Evolutionary conservation across 2,888 invertebrate species (phyloP), one percentile per base, ranked within the genome.

Genomic region (Phyto melanocephala): DNA sequence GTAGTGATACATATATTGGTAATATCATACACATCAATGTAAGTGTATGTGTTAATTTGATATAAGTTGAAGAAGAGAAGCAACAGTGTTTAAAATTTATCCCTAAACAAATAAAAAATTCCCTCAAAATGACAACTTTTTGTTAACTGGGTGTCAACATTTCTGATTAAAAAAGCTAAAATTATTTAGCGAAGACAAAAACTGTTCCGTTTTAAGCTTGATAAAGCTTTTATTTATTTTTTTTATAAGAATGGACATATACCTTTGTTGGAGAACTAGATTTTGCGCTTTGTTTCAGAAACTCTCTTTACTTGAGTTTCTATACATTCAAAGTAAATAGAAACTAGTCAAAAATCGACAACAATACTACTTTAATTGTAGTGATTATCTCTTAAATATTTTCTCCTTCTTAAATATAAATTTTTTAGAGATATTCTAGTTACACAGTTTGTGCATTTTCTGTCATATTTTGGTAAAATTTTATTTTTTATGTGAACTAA

Each of bases 71-170:
- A 42, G 22, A 47, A 22, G 47, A 71, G 76, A 83, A 76, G 75
- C 75, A 82, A 82, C 82, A 79, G 82, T 67, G 68, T 79, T 65
- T 37, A 63, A 79, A n/a, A 40, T 45, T 37, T 54, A 54, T 60
- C 72, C 45, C 40, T 72, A 72, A 74, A 68, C 24, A 70, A 77
- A 54, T 37, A 4, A 47, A 68, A 70, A 77, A 45, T 24, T 70
- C 77, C 76, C n/a, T 67, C n/a, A 11, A 8, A 20, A 20, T 47
- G 2, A 47, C 15, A 63, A 17, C 63, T 1, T 56, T 5, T 35
- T 13, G 0, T 11, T 24, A 20, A 22, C n/a, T n/a, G n/a, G n/a
- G 28, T 6, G 6, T 28, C 28, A 3, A 3, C 6, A 28, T 28
- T 28, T 28, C 28, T 5, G 6, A 28, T 6, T 28, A 5, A 28